phyloP scores from a whole-genome alignment of 2,888 invertebrate genomes.

The Drosophila aldrichi region DNA sequence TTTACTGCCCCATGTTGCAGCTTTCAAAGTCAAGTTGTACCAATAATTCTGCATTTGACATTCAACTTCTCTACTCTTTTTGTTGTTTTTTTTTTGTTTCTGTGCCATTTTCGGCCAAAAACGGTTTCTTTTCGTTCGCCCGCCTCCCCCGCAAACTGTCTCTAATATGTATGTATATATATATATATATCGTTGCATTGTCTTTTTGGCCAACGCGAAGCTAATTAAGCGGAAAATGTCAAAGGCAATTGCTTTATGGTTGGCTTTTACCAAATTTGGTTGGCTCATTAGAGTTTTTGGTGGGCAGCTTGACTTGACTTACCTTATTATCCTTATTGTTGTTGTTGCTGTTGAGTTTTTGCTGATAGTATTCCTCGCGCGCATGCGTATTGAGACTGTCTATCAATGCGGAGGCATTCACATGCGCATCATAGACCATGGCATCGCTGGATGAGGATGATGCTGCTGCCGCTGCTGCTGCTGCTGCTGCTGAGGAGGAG shows the following conservation, averaged over 20 bases:
- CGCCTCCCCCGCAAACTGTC: not conserved
- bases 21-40: slow-evolving; percentile 69
- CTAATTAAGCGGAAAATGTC: slow-evolving; percentile 65
- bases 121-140: slow-evolving; percentile 53
- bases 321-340: slow-evolving; percentile 81
- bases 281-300: slow-evolving; percentile 8
- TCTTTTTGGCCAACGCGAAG: slow-evolving; percentile 37
- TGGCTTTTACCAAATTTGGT: slow-evolving; percentile 21
- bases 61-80: slow-evolving; percentile 48
- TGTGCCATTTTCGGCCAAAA: slow-evolving; percentile 59
- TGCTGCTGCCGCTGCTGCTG: slow-evolving; percentile 32
- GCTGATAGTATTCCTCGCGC: slow-evolving; percentile 85
- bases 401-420: slow-evolving; percentile 85
- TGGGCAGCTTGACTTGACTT: slow-evolving; percentile 45
- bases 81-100: slow-evolving; percentile 29
- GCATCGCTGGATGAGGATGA: slow-evolving; percentile 54
- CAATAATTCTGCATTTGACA: slow-evolving; percentile 80
- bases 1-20: slow-evolving; percentile 59
- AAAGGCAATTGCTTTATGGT: slow-evolving; percentile 48
- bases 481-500: slow-evolving; percentile 39
- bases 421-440: slow-evolving; percentile 83
- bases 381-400: slow-evolving; percentile 85
- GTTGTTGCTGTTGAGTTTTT: slow-evolving; percentile 64
- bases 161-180: not conserved
- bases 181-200: slow-evolving; percentile 34